Evolutionary conservation across 2,113 vertebrate genomes (phyloP).

Genomic region (Takifugu bimaculatus): DNA sequence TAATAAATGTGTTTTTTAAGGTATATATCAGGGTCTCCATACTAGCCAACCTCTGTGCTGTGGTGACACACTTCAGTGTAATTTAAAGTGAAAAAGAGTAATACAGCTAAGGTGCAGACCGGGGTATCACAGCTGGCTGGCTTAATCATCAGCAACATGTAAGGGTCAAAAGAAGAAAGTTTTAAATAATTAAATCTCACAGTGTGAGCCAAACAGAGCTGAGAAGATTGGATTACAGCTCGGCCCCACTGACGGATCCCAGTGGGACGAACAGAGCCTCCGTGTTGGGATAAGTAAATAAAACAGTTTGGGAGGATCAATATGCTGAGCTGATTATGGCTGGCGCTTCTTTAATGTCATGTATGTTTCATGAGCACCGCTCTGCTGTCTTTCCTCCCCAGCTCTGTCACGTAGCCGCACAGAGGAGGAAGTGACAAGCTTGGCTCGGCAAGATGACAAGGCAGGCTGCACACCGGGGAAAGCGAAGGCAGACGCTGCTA

Average conservation of each 20-base stretch:
- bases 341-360: slow-evolving; percentile 13
- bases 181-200: neutral
- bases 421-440: slow-evolving; percentile 48
- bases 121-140: too few relatives aligned
- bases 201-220: slow-evolving; percentile 1
- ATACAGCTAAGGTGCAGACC: too few relatives aligned
- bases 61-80: too few relatives aligned
- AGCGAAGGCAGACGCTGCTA: slow-evolving; percentile 12
- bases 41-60: too few relatives aligned
- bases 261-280: slow-evolving; percentile 2
- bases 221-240: neutral
- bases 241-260: neutral
- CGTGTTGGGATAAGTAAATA: slow-evolving; percentile 19
- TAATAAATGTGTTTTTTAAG: too few relatives aligned
- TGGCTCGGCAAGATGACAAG: slow-evolving; percentile 39
- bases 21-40: too few relatives aligned
- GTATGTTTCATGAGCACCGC: slow-evolving; percentile 34
- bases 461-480: slow-evolving; percentile 32
- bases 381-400: slow-evolving; percentile 12
- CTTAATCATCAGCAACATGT: too few relatives aligned
- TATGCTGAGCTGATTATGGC: slow-evolving; percentile 13
- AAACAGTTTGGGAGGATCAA: slow-evolving; percentile 20
- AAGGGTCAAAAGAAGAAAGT: neutral
- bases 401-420: slow-evolving; percentile 38
- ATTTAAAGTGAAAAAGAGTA: too few relatives aligned